A percentile compares a stretch with the other conserved stretches of the same genome.
These are phyloP conservation scores for Hephaestus fuliginosus DNA, from an alignment of 2,797 vertebrate genomes.

Conservation along the genomic window DNA sequence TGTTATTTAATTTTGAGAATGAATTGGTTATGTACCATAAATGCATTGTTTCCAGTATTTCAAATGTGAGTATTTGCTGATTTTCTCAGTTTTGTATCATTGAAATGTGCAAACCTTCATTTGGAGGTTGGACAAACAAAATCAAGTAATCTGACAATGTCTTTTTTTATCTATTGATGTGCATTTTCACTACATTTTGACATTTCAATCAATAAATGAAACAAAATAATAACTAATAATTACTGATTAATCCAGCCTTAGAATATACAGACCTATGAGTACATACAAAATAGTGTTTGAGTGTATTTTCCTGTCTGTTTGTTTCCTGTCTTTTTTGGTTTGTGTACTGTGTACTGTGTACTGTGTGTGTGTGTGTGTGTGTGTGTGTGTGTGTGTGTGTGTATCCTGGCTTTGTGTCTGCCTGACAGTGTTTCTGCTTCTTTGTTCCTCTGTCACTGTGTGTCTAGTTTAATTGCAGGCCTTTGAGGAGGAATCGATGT, in stretches of 20 bases:
- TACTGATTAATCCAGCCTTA: background rate
- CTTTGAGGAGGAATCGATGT: slow-evolving; percentile 75
- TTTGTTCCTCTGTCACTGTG: slow-evolving; percentile 65
- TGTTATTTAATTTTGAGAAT: background rate
- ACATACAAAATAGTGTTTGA: background rate
- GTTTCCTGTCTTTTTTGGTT: background rate
- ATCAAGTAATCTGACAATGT: background rate
- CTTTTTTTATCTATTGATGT: background rate
- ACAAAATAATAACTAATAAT: background rate
- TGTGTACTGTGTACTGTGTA: background rate
- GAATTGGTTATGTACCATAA: background rate
- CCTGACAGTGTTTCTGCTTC: slow-evolving; percentile 39
- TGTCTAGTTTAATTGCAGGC: slow-evolving; percentile 72
- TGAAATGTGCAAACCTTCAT: background rate
- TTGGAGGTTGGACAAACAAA: background rate
- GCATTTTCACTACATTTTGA: background rate
- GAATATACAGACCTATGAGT: background rate
- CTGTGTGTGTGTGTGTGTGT: slow-evolving; percentile 33
- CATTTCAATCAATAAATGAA: background rate
- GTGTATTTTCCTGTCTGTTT: background rate
- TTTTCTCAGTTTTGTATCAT: background rate
- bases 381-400: slow-evolving; percentile 34
- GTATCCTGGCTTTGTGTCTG: slow-evolving; percentile 26
- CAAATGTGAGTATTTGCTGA: background rate
- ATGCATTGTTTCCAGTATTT: background rate